Base-by-base conservation (phyloP, 2,113 vertebrate species). In the Rynchops niger region DNA sequence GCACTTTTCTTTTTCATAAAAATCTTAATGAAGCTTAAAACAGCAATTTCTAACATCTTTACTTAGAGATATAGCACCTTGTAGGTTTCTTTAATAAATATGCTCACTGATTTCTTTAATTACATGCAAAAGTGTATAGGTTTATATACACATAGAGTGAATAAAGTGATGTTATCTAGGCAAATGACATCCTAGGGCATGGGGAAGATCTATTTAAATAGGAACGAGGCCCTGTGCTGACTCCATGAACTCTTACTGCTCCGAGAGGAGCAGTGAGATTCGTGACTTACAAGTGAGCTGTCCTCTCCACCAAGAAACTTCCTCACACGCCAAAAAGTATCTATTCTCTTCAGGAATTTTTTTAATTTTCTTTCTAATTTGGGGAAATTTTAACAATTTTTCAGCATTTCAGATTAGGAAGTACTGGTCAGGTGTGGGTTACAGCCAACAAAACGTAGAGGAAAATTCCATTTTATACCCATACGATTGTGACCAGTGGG, bases 1-100 rank as follows among this genome's bases (percentile, higher is more conserved):
- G 88, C 91, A 77, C 34, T 84, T 78, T 76, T 78, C 30, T 86
- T 90, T 92, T 78, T 71, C 93, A 95, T 73, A 95, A 82, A 96
- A 93, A 87, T 72, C 72, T 85, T 94, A 95, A 94, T 91, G 81
- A 96, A 95, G 81, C 85, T 95, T 95, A 91, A 95, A 93, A 9
- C 43, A 66, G 61, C 77, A 79, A 42, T 70, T 89, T 91, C 34
- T 55, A 89, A 82, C 43, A 89, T 89, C 88, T 94, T 96, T 88
- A 77, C 40, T 77, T 62, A 85, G 77, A 89, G 40, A 72, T 65
- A 87, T 0, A 87, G 50, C 43, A 89, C 66, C 21, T 77, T 72
- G 47, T 78, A 26, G 12, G 2, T 7, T 56, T 89, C 86, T 74
- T 70, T 9, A 66, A 95, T 71, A 76, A 93, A 94, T 76, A 61